Base-by-base conservation (phyloP, 1,140 invertebrate genomes). In the Mesaphorura yosii region DNA sequence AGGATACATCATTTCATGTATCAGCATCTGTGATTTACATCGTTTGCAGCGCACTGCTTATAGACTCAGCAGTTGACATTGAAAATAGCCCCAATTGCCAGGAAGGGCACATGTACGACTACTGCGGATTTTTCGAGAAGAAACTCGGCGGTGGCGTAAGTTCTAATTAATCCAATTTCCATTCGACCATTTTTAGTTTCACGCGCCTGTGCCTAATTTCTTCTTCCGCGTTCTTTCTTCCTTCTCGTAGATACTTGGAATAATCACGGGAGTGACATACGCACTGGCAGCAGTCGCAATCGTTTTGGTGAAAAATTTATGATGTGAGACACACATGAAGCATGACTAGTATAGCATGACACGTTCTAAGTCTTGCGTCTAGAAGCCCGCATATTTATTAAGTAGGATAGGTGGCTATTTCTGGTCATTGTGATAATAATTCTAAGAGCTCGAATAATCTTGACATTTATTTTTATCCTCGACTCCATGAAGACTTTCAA, bases 101-200 rank as follows among this genome's bases (percentile, higher is more conserved):
- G 39, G 7, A 25, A 14, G 44, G 5, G 28, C 20, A 31, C 41
- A 4, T 44, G 5, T 41, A 17, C 17, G n/a, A n/a, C 7, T 41
- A 41, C 17, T 41, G 39, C 22, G 7, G 46, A 44, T 14, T 28
- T 0, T 23, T 45, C 2, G 29, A 37, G 25, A 44, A 52, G 38
- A 52, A 52, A 52, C 3, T 52, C 19, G 40, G 39, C 4, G 51
- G 29, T 25, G 51, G 41, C n/a, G 51, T 52, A 52, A 46, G 41
- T 15, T 15, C 14, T 17, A 34, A n/a, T 34, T 34, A 17, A 42
- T 10, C 12, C 10, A 20, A 17, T 42, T 42, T 42, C 7, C 12
- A 42, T 6, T 20, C 12, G 40, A 42, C 17, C 7, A 42, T 42
- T 42, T 6, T 10, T 14, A 14, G 10, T 17, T 42, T 42, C 25